A percentile compares a stretch with the other conserved stretches of the same genome.
Conservation (phyloP, 53 echinoderm and acorn worm genomes). For the Crossaster papposus region DNA sequence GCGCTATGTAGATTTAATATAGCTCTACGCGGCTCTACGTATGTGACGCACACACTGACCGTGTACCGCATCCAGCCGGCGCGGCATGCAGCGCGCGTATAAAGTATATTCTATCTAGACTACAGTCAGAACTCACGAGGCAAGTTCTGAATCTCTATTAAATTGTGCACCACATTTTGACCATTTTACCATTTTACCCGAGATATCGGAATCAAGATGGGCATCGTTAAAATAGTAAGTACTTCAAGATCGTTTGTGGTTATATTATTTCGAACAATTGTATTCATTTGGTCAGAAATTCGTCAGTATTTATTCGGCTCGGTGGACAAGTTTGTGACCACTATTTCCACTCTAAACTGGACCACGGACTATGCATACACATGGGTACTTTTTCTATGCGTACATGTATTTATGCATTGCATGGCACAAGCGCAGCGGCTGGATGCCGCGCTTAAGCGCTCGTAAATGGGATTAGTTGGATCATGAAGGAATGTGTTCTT, state of each 20-base stretch:
- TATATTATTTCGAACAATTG: neutral
- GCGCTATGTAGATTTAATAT: too few species aligned
- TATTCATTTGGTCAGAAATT: neutral
- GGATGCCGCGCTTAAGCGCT: too few species aligned
- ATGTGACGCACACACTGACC: neutral
- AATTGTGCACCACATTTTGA: neutral
- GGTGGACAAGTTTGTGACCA: too few species aligned
- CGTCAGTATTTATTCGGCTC: neutral
- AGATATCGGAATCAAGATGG: slow-evolving; percentile 15
- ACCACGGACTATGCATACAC: too few species aligned
- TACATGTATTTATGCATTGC: too few species aligned
- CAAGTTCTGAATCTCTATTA: neutral
- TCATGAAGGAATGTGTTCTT: too few species aligned
- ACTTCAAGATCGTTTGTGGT: neutral
- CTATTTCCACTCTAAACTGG: too few species aligned
- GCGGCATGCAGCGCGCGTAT: neutral
- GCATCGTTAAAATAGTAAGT: slow-evolving; percentile 43
- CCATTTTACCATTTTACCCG: neutral
- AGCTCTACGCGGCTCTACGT: too few species aligned
- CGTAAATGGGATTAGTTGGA: too few species aligned
- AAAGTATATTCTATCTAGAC: neutral
- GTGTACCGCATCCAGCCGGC: too few species aligned
- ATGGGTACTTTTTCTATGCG: too few species aligned
- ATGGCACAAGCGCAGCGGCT: too few species aligned
- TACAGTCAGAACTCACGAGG: neutral